phyloP scores from a whole-genome alignment of 1,140 invertebrate genomes.

The Varroa destructor region DNA sequence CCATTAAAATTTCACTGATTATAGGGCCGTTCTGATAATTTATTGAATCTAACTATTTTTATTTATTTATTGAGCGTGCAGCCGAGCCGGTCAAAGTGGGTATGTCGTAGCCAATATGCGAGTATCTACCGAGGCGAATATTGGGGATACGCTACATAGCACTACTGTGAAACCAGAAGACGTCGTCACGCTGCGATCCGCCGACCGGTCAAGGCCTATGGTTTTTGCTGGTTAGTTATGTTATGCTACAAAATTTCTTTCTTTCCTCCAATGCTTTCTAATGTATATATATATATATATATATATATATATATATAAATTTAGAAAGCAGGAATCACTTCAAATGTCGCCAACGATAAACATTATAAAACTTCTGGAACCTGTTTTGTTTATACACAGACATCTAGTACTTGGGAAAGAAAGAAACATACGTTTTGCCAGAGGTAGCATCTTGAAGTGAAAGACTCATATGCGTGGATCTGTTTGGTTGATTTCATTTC shows the following conservation, averaged over 20 bases:
- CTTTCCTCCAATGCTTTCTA: neutral
- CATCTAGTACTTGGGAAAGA: neutral
- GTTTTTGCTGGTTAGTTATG: constrained; percentile 34
- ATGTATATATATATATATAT: no score
- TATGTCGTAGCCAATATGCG: constrained; percentile 68
- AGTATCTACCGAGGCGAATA: constrained; percentile 57
- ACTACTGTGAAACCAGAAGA: constrained; percentile 35
- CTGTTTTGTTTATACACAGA: no score
- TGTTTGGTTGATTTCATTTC: neutral
- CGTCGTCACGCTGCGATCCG: neutral
- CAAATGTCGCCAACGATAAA: no score
- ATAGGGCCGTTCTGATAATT: constrained; percentile 13
- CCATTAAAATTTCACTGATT: no score
- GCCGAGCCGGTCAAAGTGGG: constrained; percentile 64
- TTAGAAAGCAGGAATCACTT: no score
- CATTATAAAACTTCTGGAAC: no score
- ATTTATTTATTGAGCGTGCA: constrained; percentile 37
- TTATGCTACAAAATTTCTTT: neutral
- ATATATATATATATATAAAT: no score
- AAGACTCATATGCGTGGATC: neutral
- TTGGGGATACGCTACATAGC: constrained; percentile 70
- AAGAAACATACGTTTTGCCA: neutral
- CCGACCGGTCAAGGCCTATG: constrained; percentile 34
- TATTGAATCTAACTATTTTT: constrained; percentile 15
- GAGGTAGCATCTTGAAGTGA: no score